Evolutionary conservation across 2,797 vertebrate genomes (phyloP), one percentile per base, ranked within the genome.

Genomic region (Crax fasciolata): DNA sequence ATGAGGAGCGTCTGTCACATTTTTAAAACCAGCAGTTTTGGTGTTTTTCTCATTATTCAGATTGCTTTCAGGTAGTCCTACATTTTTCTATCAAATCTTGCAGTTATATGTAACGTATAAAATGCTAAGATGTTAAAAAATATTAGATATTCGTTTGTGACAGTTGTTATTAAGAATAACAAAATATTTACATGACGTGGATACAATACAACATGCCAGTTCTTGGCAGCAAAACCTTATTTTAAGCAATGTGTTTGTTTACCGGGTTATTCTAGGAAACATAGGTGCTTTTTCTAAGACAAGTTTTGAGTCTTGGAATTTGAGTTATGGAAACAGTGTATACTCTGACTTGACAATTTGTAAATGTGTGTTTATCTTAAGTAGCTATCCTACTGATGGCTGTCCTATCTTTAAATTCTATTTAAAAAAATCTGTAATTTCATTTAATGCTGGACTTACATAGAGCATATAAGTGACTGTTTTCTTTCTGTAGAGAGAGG

Each of bases 41-140:
- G 25, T 92, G 28, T 74, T 93, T 89, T 95, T 79, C 70, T 94
- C 54, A 86, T 90, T 82, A 58, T 93, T 96, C 58, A 77, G 52
- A 84, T 80, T 66, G 10, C 54, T 77, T 95, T 83, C 84, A 85
- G 75, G 78, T 66, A 83, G 14, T 58, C 70, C 21, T 68, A 4
- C 9, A 1, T 63, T 66, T 35, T 23, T 66, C 15, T 65, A 46
- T 75, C 10, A 76, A 66, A 73, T 57, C 14, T 67, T 78, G 16
- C n/a, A 68, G 18, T 48, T 85, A 48, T 25, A 28, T 48, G 10
- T 66, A 30, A 55, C 67, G 54, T 73, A 41, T 20, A 78, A 81
- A 78, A 84, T 52, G 38, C 17, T 46, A 35, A 72, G n/a, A 27
- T 61, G 30, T 12, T 35, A 61, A 79, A 84, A 87, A 88, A 38